A percentile compares a stretch with the other conserved stretches of the same genome.
phyloP scores from a whole-genome alignment of 2,797 vertebrate species.

The Peromyscus aztecus region DNA sequence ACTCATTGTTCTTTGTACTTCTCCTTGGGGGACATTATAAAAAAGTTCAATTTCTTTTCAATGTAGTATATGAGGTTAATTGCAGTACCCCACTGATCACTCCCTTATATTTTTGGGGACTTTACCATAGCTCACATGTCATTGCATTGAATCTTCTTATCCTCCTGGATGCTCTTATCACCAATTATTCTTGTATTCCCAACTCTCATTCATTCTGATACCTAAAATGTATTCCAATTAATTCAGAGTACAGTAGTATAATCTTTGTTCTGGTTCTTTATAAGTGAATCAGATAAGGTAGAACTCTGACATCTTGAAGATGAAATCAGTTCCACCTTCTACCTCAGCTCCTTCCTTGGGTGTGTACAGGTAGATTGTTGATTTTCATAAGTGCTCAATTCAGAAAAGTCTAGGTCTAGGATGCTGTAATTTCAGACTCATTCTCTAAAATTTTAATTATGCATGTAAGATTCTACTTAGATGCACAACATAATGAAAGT shows the following conservation, averaged over 20 bases:
- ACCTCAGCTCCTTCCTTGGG: not conserved
- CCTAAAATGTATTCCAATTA: not conserved
- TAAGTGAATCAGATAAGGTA: not conserved
- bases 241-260: not conserved
- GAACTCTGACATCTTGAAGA: not conserved
- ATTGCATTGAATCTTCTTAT: not conserved
- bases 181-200: not conserved
- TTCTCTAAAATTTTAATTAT: slow-evolving; percentile 22
- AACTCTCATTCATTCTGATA: not conserved
- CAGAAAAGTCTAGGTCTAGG: not conserved
- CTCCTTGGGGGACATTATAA: not conserved
- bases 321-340: not conserved
- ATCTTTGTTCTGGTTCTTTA: not conserved
- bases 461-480: not conserved
- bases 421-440: not conserved
- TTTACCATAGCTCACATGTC: not conserved
- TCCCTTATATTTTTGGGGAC: not conserved
- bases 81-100: not conserved
- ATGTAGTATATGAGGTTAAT: not conserved
- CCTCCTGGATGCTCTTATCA: not conserved
- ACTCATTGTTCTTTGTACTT: slow-evolving; percentile 46
- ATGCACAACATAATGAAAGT: slow-evolving; percentile 17
- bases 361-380: not conserved
- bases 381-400: slow-evolving; percentile 44
- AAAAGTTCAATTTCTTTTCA: slow-evolving; percentile 34